Conservation (phyloP, 2,113 vertebrate species). For the Gila orcuttii region DNA sequence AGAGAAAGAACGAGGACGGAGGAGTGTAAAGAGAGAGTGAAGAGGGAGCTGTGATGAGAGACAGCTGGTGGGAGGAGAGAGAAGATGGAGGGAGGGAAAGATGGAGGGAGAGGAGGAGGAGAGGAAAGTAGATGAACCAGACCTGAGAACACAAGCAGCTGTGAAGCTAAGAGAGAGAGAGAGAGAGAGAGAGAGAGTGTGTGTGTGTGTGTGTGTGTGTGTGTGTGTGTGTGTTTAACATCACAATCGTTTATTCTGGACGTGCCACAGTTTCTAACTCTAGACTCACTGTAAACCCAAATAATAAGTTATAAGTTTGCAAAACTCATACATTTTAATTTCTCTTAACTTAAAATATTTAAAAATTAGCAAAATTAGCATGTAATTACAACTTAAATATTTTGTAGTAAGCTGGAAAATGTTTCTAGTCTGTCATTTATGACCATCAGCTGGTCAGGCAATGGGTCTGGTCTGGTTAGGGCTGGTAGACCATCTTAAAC, state of each 20-base stretch:
- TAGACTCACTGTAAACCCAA: too few relatives aligned
- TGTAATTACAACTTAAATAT: too few relatives aligned
- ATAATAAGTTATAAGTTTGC: too few relatives aligned
- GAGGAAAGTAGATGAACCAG: neutral
- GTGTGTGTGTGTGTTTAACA: neutral
- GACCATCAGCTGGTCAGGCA: neutral
- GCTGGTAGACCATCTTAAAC: neutral
- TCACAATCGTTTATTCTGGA: neutral
- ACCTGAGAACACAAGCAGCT: constrained; percentile 13
- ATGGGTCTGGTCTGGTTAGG: neutral
- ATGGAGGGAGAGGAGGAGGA: constrained; percentile 5
- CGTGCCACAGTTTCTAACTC: neutral
- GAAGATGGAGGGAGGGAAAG: neutral
- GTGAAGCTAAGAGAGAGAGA: neutral
- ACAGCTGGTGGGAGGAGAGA: constrained; percentile 32
- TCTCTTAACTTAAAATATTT: too few relatives aligned
- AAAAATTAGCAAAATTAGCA: too few relatives aligned
- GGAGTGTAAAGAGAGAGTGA: neutral
- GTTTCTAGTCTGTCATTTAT: neutral
- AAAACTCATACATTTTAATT: too few relatives aligned
- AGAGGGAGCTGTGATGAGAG: constrained; percentile 22
- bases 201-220: too few relatives aligned
- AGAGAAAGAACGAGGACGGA: neutral
- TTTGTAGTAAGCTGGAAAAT: neutral
- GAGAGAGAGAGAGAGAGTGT: too few relatives aligned